Evolutionary conservation across 2,113 vertebrate species (phyloP).

Genomic region (Podarcis raffonei): DNA sequence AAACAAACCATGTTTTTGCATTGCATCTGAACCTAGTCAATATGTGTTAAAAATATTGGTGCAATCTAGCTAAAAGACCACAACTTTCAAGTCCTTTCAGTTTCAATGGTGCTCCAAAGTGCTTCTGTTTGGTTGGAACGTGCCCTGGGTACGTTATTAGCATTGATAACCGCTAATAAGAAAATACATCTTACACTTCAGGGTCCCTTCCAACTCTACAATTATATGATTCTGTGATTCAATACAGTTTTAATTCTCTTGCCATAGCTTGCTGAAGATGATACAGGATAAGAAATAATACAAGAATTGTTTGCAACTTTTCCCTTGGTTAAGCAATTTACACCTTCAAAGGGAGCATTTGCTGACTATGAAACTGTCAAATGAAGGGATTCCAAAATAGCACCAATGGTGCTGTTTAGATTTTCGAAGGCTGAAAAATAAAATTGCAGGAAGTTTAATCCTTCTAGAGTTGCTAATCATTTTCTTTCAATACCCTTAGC

Average conservation of each 20-base stretch:
- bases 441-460: slow-evolving; percentile 42
- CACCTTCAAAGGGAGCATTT: slow-evolving; percentile 36
- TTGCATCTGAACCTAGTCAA: background rate
- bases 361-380: background rate
- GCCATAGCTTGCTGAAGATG: background rate
- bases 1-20: background rate
- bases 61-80: background rate
- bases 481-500: slow-evolving; percentile 27
- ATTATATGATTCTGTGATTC: too few species aligned
- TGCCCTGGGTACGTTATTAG: slow-evolving; percentile 1
- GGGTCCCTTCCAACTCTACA: too few species aligned
- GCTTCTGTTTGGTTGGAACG: background rate
- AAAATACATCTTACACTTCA: background rate
- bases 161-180: background rate
- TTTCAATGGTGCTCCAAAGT: background rate
- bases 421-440: slow-evolving; percentile 46
- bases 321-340: slow-evolving; percentile 42
- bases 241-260: background rate
- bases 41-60: background rate
- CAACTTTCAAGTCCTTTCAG: background rate
- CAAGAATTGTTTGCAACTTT: background rate
- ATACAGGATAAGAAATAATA: slow-evolving; percentile 38
- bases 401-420: slow-evolving; percentile 26
- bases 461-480: slow-evolving; percentile 51
- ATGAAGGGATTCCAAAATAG: background rate